A percentile compares a stretch with the other conserved stretches of the same genome.
Conservation (phyloP, 2,797 vertebrate species). For the Rhinophrynus dorsalis region DNA sequence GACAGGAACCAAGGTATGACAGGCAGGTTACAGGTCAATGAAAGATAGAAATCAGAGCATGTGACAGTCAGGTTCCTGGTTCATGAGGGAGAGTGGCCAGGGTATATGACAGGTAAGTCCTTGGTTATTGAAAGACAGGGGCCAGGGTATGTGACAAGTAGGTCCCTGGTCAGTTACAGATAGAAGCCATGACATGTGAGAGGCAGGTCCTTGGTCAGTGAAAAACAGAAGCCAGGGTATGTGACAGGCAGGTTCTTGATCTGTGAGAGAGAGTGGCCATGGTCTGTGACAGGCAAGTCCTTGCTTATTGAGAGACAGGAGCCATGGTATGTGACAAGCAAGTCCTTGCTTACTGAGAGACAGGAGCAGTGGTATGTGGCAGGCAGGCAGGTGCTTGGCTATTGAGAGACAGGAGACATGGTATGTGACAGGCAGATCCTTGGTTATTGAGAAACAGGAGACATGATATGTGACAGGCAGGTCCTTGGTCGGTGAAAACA, state of each 20-base stretch:
- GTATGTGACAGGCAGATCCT: background rate
- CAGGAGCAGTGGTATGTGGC: background rate
- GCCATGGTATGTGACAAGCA: background rate
- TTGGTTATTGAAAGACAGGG: too few relatives aligned
- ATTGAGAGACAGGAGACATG: too few relatives aligned
- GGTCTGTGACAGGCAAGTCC: too few relatives aligned
- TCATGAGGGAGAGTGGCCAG: background rate
- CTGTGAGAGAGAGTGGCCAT: too few relatives aligned
- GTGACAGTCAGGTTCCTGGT: conserved; percentile 10
- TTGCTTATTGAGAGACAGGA: conserved; percentile 1
- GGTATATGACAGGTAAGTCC: too few relatives aligned
- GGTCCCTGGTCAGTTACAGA: background rate
- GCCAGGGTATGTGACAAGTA: background rate
- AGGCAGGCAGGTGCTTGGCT: too few relatives aligned
- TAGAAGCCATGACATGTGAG: background rate
- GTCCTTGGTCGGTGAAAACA: background rate
- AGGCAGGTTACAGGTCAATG: too few relatives aligned
- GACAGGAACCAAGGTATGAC: too few relatives aligned
- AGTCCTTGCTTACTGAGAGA: too few relatives aligned
- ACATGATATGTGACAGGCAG: background rate
- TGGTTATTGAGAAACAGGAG: background rate
- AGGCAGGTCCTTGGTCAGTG: background rate
- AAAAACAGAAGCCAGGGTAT: background rate
- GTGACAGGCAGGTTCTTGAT: background rate
- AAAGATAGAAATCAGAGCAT: conserved; percentile 2